Evolutionary conservation across 2,797 vertebrate species (phyloP).

Genomic region (Enteromius paludinosus): DNA sequence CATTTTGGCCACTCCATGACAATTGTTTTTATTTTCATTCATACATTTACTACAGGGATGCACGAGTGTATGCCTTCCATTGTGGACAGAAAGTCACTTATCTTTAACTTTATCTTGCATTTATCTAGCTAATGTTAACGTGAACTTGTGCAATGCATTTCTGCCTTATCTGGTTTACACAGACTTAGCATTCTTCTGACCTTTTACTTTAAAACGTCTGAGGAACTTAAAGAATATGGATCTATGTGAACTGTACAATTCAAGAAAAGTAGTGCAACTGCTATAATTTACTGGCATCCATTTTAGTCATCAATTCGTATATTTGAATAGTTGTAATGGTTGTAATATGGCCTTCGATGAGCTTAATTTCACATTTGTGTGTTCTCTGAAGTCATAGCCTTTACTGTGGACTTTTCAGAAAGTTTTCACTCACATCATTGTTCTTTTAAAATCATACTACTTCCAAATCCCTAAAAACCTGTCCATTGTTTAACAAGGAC

Average conservation of each 20-base stretch:
- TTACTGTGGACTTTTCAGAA: too few species aligned
- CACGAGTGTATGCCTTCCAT: not conserved
- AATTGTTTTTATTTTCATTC: not conserved
- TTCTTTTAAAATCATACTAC: not conserved
- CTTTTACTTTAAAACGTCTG: not conserved
- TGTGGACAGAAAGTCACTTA: too few species aligned
- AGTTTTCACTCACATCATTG: not conserved
- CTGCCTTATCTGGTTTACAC: not conserved
- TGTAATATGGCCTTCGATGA: not conserved
- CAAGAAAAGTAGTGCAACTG: not conserved
- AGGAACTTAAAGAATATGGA: not conserved
- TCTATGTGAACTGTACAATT: not conserved
- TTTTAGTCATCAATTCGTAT: not conserved
- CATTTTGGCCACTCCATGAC: not conserved
- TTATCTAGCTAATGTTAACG: not conserved
- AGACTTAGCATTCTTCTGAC: not conserved
- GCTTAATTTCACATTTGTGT: not conserved
- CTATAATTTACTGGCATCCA: not conserved
- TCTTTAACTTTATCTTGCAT: not conserved
- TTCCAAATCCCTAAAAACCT: slow-evolving; percentile 6
- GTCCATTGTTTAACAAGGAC: slow-evolving; percentile 50
- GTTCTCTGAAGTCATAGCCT: not conserved
- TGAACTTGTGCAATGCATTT: not conserved
- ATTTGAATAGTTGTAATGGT: not conserved
- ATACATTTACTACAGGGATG: not conserved